phyloP scores from a whole-genome alignment of 2,113 vertebrate genomes.

The Hypomesus transpacificus region DNA sequence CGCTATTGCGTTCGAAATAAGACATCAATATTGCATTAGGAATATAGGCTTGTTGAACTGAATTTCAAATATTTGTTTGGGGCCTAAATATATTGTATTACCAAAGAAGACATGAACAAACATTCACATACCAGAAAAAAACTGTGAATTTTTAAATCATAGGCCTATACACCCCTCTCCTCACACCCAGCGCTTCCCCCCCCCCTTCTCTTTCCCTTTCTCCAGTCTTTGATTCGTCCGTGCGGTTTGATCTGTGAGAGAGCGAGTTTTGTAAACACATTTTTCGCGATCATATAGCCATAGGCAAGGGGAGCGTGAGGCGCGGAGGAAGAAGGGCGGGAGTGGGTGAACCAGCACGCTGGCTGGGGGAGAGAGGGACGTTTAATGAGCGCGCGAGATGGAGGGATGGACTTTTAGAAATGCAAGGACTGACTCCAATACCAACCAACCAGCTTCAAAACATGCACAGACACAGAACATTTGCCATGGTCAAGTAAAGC shows the following conservation, averaged over 20 bases:
- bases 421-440: constrained; percentile 56
- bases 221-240: constrained; percentile 77
- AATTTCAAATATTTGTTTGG: constrained; percentile 68
- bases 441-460: constrained; percentile 17
- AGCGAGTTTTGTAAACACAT: constrained; percentile 85
- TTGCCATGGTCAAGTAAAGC: constrained; percentile 22
- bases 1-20: constrained; percentile 60
- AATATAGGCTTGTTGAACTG: constrained; percentile 64
- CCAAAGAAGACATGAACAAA: constrained; percentile 60
- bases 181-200: constrained; percentile 22
- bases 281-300: constrained; percentile 82
- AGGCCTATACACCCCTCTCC: constrained; percentile 59
- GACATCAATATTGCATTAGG: constrained; percentile 69
- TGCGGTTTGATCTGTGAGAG: constrained; percentile 79
- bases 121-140: constrained; percentile 40
- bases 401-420: constrained; percentile 68
- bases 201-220: constrained; percentile 59
- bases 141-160: constrained; percentile 71
- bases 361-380: constrained; percentile 50
- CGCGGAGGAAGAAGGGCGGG: constrained; percentile 61
- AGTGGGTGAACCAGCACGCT: constrained; percentile 37
- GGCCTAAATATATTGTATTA: constrained; percentile 70
- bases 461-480: neutral
- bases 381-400: constrained; percentile 73
- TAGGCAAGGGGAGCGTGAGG: constrained; percentile 76